These are phyloP conservation scores for Merluccius polli DNA, from an alignment of 2,797 vertebrate genomes.

Conservation along the genomic window DNA sequence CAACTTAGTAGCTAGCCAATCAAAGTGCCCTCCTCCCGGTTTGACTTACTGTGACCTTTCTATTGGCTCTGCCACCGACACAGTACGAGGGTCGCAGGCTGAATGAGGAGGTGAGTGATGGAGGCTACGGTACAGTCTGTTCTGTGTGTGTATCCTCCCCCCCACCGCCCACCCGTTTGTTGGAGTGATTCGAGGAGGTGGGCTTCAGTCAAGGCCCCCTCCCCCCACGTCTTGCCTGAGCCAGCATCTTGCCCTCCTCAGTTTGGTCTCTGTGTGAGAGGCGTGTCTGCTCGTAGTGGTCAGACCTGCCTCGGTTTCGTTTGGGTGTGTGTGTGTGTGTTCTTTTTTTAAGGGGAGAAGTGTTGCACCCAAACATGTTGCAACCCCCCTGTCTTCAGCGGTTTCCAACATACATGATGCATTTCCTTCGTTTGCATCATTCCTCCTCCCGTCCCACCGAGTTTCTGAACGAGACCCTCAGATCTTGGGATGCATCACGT, in stretches of 20 bases:
- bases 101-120: constrained; percentile 77
- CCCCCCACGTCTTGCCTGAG: constrained; percentile 57
- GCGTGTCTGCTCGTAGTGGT: background rate
- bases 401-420: constrained; percentile 55
- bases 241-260: constrained; percentile 56
- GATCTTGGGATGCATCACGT: constrained; percentile 60
- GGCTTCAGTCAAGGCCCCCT: constrained; percentile 36
- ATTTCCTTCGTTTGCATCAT: constrained; percentile 50
- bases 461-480: constrained; percentile 43
- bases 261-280: constrained; percentile 58
- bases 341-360: constrained; percentile 31
- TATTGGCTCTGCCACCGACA: constrained; percentile 71
- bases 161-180: constrained; percentile 33
- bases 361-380: constrained; percentile 46
- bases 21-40: constrained; percentile 38
- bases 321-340: constrained; percentile 54
- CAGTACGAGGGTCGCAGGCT: constrained; percentile 74
- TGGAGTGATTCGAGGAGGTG: constrained; percentile 57
- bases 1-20: background rate
- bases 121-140: constrained; percentile 41
- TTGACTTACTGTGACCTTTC: constrained; percentile 75
- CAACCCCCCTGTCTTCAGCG: constrained; percentile 54
- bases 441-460: constrained; percentile 28
- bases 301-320: constrained; percentile 3
- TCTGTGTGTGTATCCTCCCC: background rate